A percentile compares a stretch with the other conserved stretches of the same genome.
These are phyloP conservation scores for Anoura caudifer DNA, from an alignment of 2,113 vertebrate species.

Conservation along the genomic window DNA sequence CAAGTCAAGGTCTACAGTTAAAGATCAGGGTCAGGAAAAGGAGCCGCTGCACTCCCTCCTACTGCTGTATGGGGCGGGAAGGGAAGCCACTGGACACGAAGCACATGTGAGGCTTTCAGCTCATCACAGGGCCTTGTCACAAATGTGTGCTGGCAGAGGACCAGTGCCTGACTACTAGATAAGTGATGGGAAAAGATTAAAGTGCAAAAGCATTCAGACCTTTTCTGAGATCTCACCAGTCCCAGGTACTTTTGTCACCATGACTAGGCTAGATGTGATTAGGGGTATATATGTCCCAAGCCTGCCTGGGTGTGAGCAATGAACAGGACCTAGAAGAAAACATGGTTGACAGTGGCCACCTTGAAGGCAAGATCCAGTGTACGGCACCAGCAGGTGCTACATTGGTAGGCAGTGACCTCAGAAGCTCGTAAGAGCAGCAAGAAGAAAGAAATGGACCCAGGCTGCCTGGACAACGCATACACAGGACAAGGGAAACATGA, in stretches of 20 bases:
- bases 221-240: background rate
- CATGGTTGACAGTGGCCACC: background rate
- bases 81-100: background rate
- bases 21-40: background rate
- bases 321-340: conserved; percentile 28
- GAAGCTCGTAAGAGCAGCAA: background rate
- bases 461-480: background rate
- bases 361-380: conserved; percentile 12
- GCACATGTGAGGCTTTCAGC: background rate
- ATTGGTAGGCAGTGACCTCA: background rate
- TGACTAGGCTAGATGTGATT: background rate
- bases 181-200: conserved; percentile 5
- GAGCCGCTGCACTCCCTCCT: background rate
- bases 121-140: background rate
- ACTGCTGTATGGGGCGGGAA: background rate
- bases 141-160: background rate
- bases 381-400: background rate
- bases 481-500: background rate
- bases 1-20: background rate
- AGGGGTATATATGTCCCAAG: background rate
- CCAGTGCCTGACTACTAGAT: background rate
- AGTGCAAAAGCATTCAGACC: background rate
- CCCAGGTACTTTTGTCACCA: background rate
- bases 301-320: background rate
- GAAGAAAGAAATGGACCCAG: background rate